A percentile compares a stretch with the other conserved stretches of the same genome.
Conservation (phyloP, 2,113 vertebrate species). For the Protobothrops flavoviridis region DNA sequence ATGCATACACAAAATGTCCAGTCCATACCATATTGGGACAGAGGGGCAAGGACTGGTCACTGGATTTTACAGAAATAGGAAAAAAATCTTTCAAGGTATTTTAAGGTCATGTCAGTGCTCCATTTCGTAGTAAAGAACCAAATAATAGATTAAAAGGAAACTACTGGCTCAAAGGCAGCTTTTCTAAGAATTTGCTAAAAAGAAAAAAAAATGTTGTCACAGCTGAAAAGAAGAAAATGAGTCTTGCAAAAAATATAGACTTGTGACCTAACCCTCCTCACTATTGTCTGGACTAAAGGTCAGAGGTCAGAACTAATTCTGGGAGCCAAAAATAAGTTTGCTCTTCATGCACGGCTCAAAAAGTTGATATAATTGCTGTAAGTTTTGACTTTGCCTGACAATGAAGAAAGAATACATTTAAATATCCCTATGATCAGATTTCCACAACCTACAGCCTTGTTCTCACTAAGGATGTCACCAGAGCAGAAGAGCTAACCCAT, state of each 20-base stretch:
- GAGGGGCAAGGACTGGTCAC: no score
- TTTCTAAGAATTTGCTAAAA: slow-evolving; percentile 14
- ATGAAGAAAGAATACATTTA: neutral
- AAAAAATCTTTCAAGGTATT: neutral
- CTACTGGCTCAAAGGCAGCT: neutral
- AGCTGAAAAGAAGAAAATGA: neutral
- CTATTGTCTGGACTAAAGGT: neutral
- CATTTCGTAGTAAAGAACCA: neutral
- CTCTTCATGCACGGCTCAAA: neutral
- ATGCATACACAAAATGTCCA: neutral
- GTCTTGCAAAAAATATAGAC: neutral
- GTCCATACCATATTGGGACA: neutral
- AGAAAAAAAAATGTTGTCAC: slow-evolving; percentile 1
- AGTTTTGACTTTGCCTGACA: neutral
- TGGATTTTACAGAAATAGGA: neutral
- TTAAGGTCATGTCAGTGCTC: neutral
- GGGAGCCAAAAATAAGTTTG: neutral
- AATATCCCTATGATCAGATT: neutral
- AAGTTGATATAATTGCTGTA: neutral
- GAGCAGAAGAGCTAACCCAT: neutral
- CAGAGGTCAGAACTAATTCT: neutral
- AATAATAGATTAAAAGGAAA: neutral
- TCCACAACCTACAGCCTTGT: neutral
- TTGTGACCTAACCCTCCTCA: neutral
- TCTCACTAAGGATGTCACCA: neutral